Conservation (phyloP, 2,113 vertebrate genomes). For the Eleginops maclovinus region DNA sequence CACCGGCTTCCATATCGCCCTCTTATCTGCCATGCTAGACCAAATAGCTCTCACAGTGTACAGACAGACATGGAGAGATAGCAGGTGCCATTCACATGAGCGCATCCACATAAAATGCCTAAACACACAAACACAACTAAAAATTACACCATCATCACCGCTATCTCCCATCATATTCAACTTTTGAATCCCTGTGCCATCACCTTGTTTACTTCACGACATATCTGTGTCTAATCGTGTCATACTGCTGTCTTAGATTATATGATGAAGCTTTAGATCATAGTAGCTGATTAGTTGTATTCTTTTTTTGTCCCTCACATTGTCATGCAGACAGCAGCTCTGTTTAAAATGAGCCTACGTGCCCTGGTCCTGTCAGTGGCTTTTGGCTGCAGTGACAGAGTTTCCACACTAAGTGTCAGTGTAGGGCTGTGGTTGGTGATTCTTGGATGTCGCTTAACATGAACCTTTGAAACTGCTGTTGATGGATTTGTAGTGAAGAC, state of each 20-base stretch:
- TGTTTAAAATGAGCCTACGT: constrained; percentile 9
- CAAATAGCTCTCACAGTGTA: constrained; percentile 56
- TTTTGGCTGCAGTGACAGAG: constrained; percentile 28
- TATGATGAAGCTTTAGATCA: constrained; percentile 55
- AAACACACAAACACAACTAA: constrained; percentile 16
- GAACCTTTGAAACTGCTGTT: constrained; percentile 12
- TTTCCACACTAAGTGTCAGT: constrained; percentile 69
- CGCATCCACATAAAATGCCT: constrained; percentile 12
- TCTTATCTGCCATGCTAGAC: constrained; percentile 68
- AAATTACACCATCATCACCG: constrained; percentile 41
- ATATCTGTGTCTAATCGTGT: constrained; percentile 15
- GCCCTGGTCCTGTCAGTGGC: not conserved
- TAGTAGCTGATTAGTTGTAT: constrained; percentile 8
- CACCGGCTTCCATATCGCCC: constrained; percentile 41
- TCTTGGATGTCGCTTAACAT: not conserved
- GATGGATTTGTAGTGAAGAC: constrained; percentile 37
- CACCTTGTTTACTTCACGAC: constrained; percentile 12
- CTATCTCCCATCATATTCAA: constrained; percentile 24
- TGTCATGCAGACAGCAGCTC: not conserved
- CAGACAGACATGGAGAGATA: constrained; percentile 44
- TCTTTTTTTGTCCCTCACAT: not conserved
- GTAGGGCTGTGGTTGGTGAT: not conserved
- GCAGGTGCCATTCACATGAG: constrained; percentile 38
- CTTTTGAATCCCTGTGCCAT: constrained; percentile 23
- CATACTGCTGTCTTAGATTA: constrained; percentile 22